Base-by-base conservation (phyloP, 2,113 vertebrate species). In the Ophthalmolycus amberensis region DNA sequence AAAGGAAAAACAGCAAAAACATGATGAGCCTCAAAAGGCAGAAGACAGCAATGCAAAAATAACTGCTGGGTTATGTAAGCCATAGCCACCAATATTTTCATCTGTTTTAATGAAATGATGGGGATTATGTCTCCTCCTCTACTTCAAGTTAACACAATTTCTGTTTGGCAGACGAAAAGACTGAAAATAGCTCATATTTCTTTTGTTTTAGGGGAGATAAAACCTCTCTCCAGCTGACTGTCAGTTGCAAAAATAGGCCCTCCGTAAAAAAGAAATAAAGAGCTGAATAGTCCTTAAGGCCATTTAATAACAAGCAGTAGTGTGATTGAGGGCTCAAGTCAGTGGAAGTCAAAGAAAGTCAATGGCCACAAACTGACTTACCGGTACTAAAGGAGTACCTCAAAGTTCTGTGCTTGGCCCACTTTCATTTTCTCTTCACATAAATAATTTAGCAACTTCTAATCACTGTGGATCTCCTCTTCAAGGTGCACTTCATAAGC, bases 1-100 rank as follows among this genome's bases (percentile, higher is more conserved):
- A 80, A 70, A 87, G 82, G 80, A 81, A 83, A 85, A 90, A 89
- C 72, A 80, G 71, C 69, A 77, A 86, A 87, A 91, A 87, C 91
- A 87, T 59, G 85, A 91, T 88, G 79, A 87, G 84, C 86, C 79
- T 85, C 74, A 75, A 82, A 80, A 88, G 70, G 63, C 76, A 89
- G 52, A 85, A 46, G 75, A 63, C 66, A 81, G 84, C 66, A 56
- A 82, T 77, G 69, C 78, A 88, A 65, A 80, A 82, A 87, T 85
- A 88, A 85, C 78, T 79, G 62, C 79, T 87, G 85, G 82, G 85
- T 75, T 90, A 80, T 75, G 71, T 58, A 74, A 89, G 56, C 75
- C 42, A 20, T 64, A 73, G 71, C 85, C 84, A 81, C 82, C 74
- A 72, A 83, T 85, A 85, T 90, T 82, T 84, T 88, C 48, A 16